Conservation (phyloP, 2,888 invertebrate genomes). For the Autographa gamma region DNA sequence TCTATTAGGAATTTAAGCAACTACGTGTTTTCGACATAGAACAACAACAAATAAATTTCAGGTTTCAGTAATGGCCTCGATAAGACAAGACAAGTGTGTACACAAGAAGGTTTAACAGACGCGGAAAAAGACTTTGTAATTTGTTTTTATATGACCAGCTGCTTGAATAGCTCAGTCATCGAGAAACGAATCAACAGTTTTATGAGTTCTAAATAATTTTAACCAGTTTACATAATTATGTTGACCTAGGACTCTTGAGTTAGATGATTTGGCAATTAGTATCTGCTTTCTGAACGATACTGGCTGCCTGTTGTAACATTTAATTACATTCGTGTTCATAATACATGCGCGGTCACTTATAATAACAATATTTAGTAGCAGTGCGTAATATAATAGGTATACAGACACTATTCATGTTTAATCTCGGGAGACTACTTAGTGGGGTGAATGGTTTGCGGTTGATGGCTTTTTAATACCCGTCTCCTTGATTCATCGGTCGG, state of each 20-base stretch:
- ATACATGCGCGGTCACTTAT: constrained; percentile 28
- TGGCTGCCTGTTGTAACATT: constrained; percentile 15
- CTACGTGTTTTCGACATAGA: too few species aligned
- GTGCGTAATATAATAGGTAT: constrained; percentile 38
- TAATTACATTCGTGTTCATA: constrained; percentile 20
- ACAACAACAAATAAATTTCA: too few species aligned
- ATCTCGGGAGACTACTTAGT: constrained; percentile 34
- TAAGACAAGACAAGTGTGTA: constrained; percentile 55
- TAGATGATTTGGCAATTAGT: not conserved
- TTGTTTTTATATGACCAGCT: constrained; percentile 75
- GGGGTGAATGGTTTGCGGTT: constrained; percentile 55
- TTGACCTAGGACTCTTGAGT: not conserved
- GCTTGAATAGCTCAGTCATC: constrained; percentile 78
- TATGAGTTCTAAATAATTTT: constrained; percentile 64
- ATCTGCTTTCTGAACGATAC: constrained; percentile 3
- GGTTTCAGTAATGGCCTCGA: constrained; percentile 45
- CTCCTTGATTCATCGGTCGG: constrained; percentile 67
- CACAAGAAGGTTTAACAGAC: constrained; percentile 70
- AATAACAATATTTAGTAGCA: constrained; percentile 24
- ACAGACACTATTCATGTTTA: constrained; percentile 12
- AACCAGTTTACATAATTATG: not conserved
- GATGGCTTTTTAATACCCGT: constrained; percentile 74
- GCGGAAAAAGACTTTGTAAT: constrained; percentile 69
- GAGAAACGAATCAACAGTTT: constrained; percentile 64
- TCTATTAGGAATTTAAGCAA: too few species aligned